Evolutionary conservation across 2,797 vertebrate species (phyloP), one percentile per base, ranked within the genome.

Genomic region (Sciurus carolinensis): DNA sequence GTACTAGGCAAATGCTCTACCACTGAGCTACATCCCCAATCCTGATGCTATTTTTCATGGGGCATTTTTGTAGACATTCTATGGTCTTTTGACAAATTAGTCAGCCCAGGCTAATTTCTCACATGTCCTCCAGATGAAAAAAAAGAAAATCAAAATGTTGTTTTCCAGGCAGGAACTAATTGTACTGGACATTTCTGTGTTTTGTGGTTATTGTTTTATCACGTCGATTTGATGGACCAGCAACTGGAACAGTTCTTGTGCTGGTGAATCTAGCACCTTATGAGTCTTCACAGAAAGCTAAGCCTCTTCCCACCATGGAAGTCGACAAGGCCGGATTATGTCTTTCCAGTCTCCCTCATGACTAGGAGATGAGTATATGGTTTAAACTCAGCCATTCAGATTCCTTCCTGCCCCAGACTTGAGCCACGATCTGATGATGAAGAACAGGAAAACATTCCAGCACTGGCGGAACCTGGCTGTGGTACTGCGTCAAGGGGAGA

Each of bases 31-130:
- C 33, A 17, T 2, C 30, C 14, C 64, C 30, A 67, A 30, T 14
- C 64, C 64, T 73, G n/a, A 52, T 50, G 30, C 36, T 64, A 47
- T 81, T 90, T 86, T 83, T 50, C 62, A 85, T 3, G 39, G 22
- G 8, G 39, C 20, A 9, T 52, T 96, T 88, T 71, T 26, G 5
- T 50, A 82, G 47, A 57, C 39, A 67, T 79, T 69, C 50, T 97
- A 81, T 80, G 67, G 71, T 95, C 71, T 66, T 71, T 81, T 62
- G 8, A 85, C 39, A 79, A 59, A 47, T n/a, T 50, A 36, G 26
- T 66, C 62, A 87, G 17, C 13, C 36, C 24, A 67, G 7, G 44
- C 28, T 39, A 90, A 84, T 30, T 81, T 92, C 69, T 80, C 73
- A 76, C 33, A 85, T 59, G 11, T 13, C 76, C 22, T 80, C 57